Conservation (phyloP, 2,113 vertebrate species). For the Thinocorus orbignyianus region DNA sequence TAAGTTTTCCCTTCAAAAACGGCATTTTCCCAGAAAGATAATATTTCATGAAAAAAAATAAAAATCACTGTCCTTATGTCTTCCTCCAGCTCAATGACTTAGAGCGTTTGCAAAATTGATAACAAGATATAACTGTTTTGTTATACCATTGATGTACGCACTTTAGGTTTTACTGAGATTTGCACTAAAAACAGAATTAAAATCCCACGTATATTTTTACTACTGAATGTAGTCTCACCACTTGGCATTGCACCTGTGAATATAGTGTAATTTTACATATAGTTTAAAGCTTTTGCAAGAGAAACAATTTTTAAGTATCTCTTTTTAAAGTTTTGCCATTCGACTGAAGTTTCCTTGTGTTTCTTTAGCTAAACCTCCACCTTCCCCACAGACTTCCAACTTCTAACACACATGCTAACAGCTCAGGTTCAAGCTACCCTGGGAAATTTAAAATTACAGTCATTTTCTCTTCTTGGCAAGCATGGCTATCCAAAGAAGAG, state of each 20-base stretch:
- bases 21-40: not conserved
- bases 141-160: not conserved
- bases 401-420: not conserved
- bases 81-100: not conserved
- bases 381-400: not conserved
- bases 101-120: not conserved
- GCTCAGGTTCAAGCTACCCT: not conserved
- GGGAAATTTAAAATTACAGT: not conserved
- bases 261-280: not conserved
- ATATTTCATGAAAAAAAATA: not conserved
- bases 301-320: not conserved
- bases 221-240: not conserved
- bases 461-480: not conserved
- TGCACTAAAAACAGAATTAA: not conserved
- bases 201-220: not conserved
- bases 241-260: not conserved
- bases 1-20: not conserved
- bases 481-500: not conserved
- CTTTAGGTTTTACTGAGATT: not conserved
- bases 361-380: not conserved
- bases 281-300: not conserved
- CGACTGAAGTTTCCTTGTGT: not conserved
- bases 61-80: no score
- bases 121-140: not conserved
- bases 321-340: not conserved